Base-by-base conservation (phyloP, 2,797 vertebrate genomes). In the Tenualosa thibaudeaui region DNA sequence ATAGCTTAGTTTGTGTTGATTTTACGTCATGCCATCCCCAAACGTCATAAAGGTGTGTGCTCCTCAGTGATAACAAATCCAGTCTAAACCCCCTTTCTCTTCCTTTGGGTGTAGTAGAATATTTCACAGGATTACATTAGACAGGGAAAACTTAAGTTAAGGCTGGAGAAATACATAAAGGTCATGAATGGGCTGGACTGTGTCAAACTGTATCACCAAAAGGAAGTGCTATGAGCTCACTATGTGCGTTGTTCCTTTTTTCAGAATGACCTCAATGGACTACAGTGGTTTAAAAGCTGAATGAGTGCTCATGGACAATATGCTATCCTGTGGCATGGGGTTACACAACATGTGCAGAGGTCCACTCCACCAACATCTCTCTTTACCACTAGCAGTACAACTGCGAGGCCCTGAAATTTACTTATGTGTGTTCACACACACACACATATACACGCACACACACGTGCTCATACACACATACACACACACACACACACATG, bases 251-350 rank as follows among this genome's bases (percentile, higher is more conserved):
- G 22, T 78, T 78, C 68, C 71, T 78, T 78, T 40, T 78, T 78
- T 17, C 71, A 78, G 71, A 78, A 78, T 78, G 71, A 78, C 71
- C 71, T 78, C 5, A 78, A 78, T 46, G 71, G 71, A 78, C 37
- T 78, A 17, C 71, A 78, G 71, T 78, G 71, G 71, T 78, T 78
- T 78, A 78, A 78, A 78, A 78, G 71, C 71, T 78, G 71, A 78
- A 46, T 43, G 71, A 78, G 26, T 43, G 71, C 71, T 22, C 22
- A 71, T 37, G 71, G 71, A 43, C 71, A 22, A 78, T 19, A 51
- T 51, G 7, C 6, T 12, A 51, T 51, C 50, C 50, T 51, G 8
- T 51, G 50, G 1, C 5, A 43, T 15, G 71, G 71, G 37, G 3
- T 75, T 75, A 75, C 10, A 43, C 31, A 31, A 13, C 68, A 17